Percentiles rank a stretch among this genome's conserved stretches.
Conservation (phyloP, 1,140 invertebrate genomes). For the Trinorchestia longiramus region DNA sequence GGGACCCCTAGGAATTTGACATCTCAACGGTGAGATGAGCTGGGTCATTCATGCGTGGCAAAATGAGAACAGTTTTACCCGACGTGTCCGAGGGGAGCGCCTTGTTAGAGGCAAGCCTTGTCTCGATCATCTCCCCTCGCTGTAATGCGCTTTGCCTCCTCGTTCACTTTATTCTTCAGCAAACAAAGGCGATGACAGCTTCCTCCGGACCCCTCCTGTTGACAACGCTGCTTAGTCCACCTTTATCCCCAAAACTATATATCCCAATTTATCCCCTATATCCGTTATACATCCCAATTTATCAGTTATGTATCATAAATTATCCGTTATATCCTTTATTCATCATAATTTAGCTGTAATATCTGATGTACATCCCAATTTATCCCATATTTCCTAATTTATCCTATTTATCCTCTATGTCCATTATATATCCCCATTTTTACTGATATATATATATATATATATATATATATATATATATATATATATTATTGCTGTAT, state of each 20-base stretch:
- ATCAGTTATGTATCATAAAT: neutral
- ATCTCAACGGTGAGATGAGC: neutral
- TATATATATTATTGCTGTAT: too few species aligned
- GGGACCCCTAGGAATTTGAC: neutral
- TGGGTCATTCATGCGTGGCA: neutral
- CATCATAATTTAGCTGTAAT: too few species aligned
- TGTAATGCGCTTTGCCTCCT: constrained; percentile 10
- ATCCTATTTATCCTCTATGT: too few species aligned
- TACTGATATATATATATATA: too few species aligned
- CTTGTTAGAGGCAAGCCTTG: constrained; percentile 34
- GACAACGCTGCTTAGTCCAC: neutral
- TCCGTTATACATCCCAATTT: neutral
- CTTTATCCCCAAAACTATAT: neutral
- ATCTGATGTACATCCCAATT: too few species aligned
- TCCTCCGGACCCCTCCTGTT: neutral
- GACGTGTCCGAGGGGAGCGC: neutral
- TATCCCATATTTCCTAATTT: too few species aligned
- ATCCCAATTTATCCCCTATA: too few species aligned
- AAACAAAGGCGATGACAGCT: neutral
- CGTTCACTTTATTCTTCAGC: neutral
- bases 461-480: too few species aligned
- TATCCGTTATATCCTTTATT: neutral
- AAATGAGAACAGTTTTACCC: neutral
- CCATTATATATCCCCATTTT: too few species aligned
- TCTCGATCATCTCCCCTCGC: constrained; percentile 36